Conservation (phyloP, 2,113 vertebrate genomes). For the Thunnus thynnus region DNA sequence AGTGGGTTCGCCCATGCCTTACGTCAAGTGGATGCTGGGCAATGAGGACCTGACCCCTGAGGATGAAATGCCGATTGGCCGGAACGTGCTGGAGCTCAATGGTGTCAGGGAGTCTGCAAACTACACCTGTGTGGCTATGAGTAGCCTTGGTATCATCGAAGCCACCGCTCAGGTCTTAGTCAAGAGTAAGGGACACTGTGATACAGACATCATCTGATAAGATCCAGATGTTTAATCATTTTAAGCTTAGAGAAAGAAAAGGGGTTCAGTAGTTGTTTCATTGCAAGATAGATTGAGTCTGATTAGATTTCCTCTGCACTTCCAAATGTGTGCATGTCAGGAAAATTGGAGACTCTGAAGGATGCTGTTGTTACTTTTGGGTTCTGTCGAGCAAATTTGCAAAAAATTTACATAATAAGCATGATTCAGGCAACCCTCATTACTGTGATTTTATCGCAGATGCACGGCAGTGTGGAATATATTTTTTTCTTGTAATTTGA, state of each 20-base stretch:
- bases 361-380: neutral
- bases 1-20: slow-evolving; percentile 97
- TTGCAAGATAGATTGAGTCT: neutral
- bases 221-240: neutral
- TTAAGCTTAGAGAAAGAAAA: neutral
- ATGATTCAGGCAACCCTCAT: too few relatives aligned
- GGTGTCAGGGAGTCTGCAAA: slow-evolving; percentile 97
- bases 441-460: neutral
- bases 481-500: too few relatives aligned
- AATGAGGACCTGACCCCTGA: slow-evolving; percentile 95
- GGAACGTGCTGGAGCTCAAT: slow-evolving; percentile 96
- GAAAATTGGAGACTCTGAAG: neutral
- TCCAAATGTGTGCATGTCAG: neutral
- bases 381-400: neutral
- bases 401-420: too few relatives aligned
- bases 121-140: slow-evolving; percentile 99
- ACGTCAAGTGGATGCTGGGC: slow-evolving; percentile 99
- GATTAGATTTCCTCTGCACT: neutral
- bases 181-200: slow-evolving; percentile 89
- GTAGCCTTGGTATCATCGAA: slow-evolving; percentile 97
- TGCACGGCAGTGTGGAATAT: neutral
- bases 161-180: slow-evolving; percentile 96
- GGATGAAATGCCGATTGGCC: slow-evolving; percentile 97
- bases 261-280: neutral
- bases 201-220: neutral